Percentiles rank a stretch among this genome's conserved stretches.
phyloP scores from a whole-genome alignment of 2,888 invertebrate genomes.

The Cheilosia soror region DNA sequence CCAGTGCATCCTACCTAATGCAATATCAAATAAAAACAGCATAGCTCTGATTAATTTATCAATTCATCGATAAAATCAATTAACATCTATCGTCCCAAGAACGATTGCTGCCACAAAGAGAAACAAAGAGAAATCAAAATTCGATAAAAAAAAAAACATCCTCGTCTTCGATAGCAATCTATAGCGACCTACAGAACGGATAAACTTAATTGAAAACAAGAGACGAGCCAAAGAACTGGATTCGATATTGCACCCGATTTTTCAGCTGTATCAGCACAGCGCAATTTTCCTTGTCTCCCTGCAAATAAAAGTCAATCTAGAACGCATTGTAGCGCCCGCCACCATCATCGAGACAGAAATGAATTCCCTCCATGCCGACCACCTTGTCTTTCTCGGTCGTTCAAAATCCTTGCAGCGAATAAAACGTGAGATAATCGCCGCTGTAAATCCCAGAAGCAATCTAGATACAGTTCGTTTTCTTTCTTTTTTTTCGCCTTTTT shows the following conservation, averaged over 20 bases:
- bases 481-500: slow-evolving; percentile 7
- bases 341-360: slow-evolving; percentile 22
- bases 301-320: slow-evolving; percentile 55
- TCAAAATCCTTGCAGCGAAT: slow-evolving; percentile 55
- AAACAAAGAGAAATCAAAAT: slow-evolving; percentile 19
- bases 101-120: slow-evolving; percentile 4
- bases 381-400: neutral
- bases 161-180: slow-evolving; percentile 32
- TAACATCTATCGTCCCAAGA: slow-evolving; percentile 8
- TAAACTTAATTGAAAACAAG: slow-evolving; percentile 69
- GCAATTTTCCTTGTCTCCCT: slow-evolving; percentile 20
- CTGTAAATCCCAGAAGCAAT: slow-evolving; percentile 70
- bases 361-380: slow-evolving; percentile 7
- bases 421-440: slow-evolving; percentile 71
- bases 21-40: neutral
- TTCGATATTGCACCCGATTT: slow-evolving; percentile 30
- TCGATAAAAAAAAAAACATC: slow-evolving; percentile 31
- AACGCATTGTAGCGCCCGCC: slow-evolving; percentile 42
- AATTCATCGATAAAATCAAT: slow-evolving; percentile 32
- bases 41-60: slow-evolving; percentile 23
- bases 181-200: slow-evolving; percentile 25
- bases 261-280: slow-evolving; percentile 27
- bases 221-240: slow-evolving; percentile 17
- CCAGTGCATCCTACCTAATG: neutral
- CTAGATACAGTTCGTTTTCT: slow-evolving; percentile 58